phyloP scores from a whole-genome alignment of 2,888 invertebrate species.

The Drosophila colorata region DNA sequence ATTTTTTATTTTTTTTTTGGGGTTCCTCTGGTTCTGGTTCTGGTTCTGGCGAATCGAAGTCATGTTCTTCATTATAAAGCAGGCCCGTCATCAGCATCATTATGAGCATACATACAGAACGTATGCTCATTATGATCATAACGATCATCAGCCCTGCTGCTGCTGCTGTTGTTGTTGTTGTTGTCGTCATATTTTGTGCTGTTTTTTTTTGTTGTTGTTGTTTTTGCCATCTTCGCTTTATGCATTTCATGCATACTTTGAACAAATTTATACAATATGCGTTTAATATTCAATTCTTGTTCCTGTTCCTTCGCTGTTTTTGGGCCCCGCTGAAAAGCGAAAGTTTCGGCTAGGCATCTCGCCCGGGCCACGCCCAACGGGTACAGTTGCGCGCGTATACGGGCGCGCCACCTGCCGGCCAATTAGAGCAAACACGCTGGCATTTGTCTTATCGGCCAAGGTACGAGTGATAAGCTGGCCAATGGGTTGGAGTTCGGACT shows the following conservation, averaged over 20 bases:
- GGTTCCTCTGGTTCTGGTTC: conserved; percentile 53
- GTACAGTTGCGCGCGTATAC: conserved; percentile 32
- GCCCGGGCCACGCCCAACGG: no score
- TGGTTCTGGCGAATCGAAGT: conserved; percentile 65
- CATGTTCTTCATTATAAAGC: conserved; percentile 77
- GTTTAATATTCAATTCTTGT: conserved; percentile 72
- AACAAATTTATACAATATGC: conserved; percentile 66
- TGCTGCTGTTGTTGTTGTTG: conserved; percentile 19
- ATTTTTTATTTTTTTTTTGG: conserved; percentile 45
- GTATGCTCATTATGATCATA: conserved; percentile 36
- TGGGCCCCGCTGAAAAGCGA: not conserved
- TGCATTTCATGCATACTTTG: conserved; percentile 71
- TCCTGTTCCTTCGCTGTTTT: conserved; percentile 38
- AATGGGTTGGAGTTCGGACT: rapidly evolving
- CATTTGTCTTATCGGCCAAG: conserved; percentile 11
- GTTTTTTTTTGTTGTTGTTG: conserved; percentile 46
- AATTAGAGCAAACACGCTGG: no score
- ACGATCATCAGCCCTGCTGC: conserved; percentile 37
- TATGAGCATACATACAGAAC: conserved; percentile 26
- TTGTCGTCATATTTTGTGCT: conserved; percentile 36
- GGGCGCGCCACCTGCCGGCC: conserved; percentile 37
- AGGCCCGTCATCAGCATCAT: conserved; percentile 48
- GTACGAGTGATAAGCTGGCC: conserved; percentile 18
- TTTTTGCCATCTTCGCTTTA: conserved; percentile 66
- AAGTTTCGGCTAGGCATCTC: not conserved